Conservation (phyloP, 2,888 invertebrate species). For the Geotrupes spiniger region DNA sequence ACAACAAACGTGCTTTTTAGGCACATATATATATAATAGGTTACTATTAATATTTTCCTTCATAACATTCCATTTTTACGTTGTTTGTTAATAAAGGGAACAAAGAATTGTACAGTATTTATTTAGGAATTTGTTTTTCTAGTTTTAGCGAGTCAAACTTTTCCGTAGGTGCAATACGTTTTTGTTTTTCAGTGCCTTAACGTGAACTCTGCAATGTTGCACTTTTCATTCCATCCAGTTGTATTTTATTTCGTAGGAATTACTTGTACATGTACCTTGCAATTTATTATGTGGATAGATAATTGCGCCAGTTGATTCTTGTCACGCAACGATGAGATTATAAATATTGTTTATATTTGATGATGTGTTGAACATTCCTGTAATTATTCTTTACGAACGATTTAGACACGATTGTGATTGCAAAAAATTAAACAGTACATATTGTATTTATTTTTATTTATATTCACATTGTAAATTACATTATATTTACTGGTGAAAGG, state of each 20-base stretch:
- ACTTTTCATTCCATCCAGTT: constrained; percentile 16
- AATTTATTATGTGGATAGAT: constrained; percentile 10
- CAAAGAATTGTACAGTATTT: constrained; percentile 15
- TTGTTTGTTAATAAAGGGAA: constrained; percentile 7
- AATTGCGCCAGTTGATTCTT: constrained; percentile 12
- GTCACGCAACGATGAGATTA: constrained; percentile 12
- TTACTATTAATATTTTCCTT: no score
- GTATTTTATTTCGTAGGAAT: constrained; percentile 1
- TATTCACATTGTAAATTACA: constrained; percentile 27
- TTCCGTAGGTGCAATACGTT: constrained; percentile 20
- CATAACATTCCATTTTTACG: constrained; percentile 12
- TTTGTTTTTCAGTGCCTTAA: constrained; percentile 20
- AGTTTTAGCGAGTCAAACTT: constrained; percentile 6
- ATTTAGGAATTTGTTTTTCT: constrained; percentile 4
- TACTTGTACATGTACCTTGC: constrained; percentile 8
- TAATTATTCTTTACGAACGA: constrained; percentile 15
- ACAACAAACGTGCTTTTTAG: neutral
- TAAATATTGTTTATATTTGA: constrained; percentile 17
- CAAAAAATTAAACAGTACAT: constrained; percentile 20
- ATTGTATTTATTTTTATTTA: constrained; percentile 30
- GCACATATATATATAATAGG: no score
- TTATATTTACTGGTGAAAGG: constrained; percentile 30
- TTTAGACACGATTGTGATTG: constrained; percentile 13
- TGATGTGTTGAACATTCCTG: constrained; percentile 17
- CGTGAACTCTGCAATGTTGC: constrained; percentile 7